A percentile compares a stretch with the other conserved stretches of the same genome.
Evolutionary conservation across 2,888 invertebrate genomes (phyloP).

Genomic region (Hyalella azteca): DNA sequence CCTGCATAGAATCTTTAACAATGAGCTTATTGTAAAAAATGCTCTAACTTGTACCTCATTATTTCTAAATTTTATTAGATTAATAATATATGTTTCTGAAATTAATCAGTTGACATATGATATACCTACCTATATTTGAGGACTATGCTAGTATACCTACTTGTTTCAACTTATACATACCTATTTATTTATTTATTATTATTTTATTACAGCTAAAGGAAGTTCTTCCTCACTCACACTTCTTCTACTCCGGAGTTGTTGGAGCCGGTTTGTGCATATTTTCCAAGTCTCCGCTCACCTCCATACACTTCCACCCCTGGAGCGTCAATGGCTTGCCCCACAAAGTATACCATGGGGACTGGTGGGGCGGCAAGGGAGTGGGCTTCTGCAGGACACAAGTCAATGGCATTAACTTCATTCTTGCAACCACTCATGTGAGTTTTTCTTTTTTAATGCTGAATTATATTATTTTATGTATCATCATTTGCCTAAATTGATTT

Average conservation of each 20-base stretch:
- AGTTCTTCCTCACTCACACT: slow-evolving; percentile 82
- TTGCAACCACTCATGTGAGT: slow-evolving; percentile 83
- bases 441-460: not conserved
- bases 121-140: too few species aligned
- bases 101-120: too few species aligned
- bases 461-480: not conserved
- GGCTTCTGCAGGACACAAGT: slow-evolving; percentile 79
- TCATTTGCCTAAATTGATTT: too few species aligned
- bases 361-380: slow-evolving; percentile 98
- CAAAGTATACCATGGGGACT: slow-evolving; percentile 94
- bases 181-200: too few species aligned
- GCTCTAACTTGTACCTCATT: too few species aligned
- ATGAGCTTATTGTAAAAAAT: too few species aligned
- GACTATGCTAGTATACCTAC: too few species aligned
- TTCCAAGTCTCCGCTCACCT: slow-evolving; percentile 81
- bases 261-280: slow-evolving; percentile 90
- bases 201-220: slow-evolving; percentile 62
- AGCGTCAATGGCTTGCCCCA: slow-evolving; percentile 97
- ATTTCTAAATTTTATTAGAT: too few species aligned
- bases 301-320: slow-evolving; percentile 91
- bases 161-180: too few species aligned
- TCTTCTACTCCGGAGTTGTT: slow-evolving; percentile 92
- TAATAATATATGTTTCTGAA: too few species aligned
- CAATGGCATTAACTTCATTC: slow-evolving; percentile 74
- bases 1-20: too few species aligned